phyloP scores from a whole-genome alignment of 2,888 invertebrate species.

The Pterostichus madidus region DNA sequence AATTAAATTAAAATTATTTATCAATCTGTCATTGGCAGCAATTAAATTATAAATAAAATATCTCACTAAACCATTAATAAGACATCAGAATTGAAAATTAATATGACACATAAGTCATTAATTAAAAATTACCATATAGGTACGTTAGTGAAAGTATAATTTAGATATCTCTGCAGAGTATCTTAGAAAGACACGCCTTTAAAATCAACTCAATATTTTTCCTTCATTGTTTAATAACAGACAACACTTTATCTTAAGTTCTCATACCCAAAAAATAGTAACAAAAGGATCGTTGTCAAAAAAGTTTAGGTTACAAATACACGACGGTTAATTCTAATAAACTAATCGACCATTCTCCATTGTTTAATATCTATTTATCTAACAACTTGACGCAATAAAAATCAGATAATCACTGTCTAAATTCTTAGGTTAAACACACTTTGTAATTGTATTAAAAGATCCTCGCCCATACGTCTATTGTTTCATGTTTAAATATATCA shows the following conservation, averaged over 20 bases:
- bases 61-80: slow-evolving; percentile 48
- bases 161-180: slow-evolving; percentile 35
- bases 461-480: slow-evolving; percentile 48
- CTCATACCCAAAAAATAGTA: slow-evolving; percentile 4
- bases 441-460: slow-evolving; percentile 48
- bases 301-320: background rate
- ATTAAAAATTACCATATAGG: slow-evolving; percentile 55
- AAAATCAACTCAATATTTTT: slow-evolving; percentile 41
- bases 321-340: slow-evolving; percentile 31
- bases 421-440: slow-evolving; percentile 17
- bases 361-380: slow-evolving; percentile 56
- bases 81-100: slow-evolving; percentile 52
- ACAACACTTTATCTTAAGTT: background rate
- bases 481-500: slow-evolving; percentile 32
- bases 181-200: slow-evolving; percentile 44
- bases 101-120: slow-evolving; percentile 50
- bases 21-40: slow-evolving; percentile 37
- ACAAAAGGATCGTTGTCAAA: slow-evolving; percentile 41
- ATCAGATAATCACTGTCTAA: slow-evolving; percentile 35
- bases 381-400: slow-evolving; percentile 29
- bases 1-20: slow-evolving; percentile 15
- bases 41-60: slow-evolving; percentile 53
- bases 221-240: slow-evolving; percentile 49
- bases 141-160: slow-evolving; percentile 54
- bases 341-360: slow-evolving; percentile 36